Conservation (phyloP, 2,888 invertebrate genomes). For the Leptopilina syphax region DNA sequence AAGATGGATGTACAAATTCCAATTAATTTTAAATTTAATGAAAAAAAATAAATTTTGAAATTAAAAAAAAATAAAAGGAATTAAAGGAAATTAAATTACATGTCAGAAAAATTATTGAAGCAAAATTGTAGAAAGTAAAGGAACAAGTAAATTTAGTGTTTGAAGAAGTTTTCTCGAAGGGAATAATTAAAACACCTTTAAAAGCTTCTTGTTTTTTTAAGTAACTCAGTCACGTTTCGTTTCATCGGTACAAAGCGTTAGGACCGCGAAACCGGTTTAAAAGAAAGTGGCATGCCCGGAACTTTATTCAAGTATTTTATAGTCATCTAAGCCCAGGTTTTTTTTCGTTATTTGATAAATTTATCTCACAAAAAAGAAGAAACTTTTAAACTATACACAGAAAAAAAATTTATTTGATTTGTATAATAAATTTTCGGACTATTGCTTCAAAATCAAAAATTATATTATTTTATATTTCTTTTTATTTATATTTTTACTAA, state of each 20-base stretch:
- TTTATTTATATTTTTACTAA: no score
- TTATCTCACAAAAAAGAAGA: background rate
- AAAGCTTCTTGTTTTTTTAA: background rate
- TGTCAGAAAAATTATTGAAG: background rate
- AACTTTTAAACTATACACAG: no score
- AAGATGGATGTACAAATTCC: no score
- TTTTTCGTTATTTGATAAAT: constrained; percentile 32
- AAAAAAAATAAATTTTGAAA: no score
- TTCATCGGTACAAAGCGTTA: constrained; percentile 50
- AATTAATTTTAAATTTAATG: no score
- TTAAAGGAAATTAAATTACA: background rate
- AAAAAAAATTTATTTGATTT: constrained; percentile 18
- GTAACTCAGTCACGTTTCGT: constrained; percentile 56
- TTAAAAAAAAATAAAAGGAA: background rate
- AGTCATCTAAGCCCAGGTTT: constrained; percentile 33
- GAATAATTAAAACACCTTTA: background rate
- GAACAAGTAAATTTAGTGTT: background rate
- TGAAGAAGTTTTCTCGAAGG: background rate
- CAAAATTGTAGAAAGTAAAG: background rate
- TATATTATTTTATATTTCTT: no score
- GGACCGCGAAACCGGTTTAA: constrained; percentile 63
- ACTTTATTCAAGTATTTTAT: constrained; percentile 40
- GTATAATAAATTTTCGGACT: no score
- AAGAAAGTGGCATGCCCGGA: constrained; percentile 58
- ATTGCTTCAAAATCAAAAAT: no score